A percentile compares a stretch with the other conserved stretches of the same genome.
Conservation (phyloP, 2,113 vertebrate genomes). For the Protobothrops mucrosquamatus region DNA sequence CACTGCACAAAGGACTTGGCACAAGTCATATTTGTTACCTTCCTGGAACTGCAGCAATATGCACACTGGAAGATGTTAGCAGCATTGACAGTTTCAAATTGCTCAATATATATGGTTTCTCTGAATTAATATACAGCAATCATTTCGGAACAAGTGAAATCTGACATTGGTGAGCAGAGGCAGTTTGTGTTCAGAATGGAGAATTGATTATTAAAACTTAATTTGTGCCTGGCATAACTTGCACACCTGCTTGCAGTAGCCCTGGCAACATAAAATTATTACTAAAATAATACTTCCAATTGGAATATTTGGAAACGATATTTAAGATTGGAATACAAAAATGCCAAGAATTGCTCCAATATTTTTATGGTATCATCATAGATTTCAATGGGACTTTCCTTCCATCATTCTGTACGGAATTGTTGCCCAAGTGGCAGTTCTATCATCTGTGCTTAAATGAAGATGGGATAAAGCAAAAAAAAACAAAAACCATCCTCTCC, state of each 20-base stretch:
- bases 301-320: neutral
- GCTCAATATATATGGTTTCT: neutral
- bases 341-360: neutral
- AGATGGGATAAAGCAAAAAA: neutral
- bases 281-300: neutral
- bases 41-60: neutral
- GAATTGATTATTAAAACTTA: neutral
- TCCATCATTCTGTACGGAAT: neutral
- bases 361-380: neutral
- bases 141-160: neutral
- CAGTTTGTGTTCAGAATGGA: neutral
- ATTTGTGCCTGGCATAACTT: neutral
- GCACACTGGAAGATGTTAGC: neutral
- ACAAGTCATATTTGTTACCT: neutral
- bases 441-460: neutral
- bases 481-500: neutral
- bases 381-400: neutral
- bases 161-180: neutral
- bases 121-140: neutral
- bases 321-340: neutral
- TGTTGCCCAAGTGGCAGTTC: neutral
- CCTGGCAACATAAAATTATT: neutral
- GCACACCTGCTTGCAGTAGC: neutral
- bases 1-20: neutral
- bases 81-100: neutral